Conservation (phyloP, 1,140 invertebrate genomes). For the Bombus turneri region DNA sequence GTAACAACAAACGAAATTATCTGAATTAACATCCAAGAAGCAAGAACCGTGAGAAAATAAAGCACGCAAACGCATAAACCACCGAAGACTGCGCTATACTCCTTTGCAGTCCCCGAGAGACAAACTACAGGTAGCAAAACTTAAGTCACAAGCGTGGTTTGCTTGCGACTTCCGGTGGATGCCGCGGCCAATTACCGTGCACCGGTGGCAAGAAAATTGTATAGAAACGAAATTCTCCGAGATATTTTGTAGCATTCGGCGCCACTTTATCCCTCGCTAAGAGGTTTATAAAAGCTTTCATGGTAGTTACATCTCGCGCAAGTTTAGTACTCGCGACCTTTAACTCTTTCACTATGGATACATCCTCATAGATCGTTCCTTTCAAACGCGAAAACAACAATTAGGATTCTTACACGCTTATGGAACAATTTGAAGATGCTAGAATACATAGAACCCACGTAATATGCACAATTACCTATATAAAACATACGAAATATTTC, state of each 20-base stretch:
- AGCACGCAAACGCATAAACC: neutral
- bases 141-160: neutral
- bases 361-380: too few relatives aligned
- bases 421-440: too few relatives aligned
- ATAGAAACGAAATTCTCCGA: slow-evolving; percentile 15
- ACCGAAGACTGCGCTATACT: neutral
- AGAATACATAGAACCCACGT: too few relatives aligned
- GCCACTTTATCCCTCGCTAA: slow-evolving; percentile 20
- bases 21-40: neutral
- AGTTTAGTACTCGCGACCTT: too few relatives aligned
- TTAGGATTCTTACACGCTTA: too few relatives aligned
- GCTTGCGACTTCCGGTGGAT: neutral
- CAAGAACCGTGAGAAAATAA: neutral
- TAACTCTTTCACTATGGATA: too few relatives aligned
- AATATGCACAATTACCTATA: too few relatives aligned
- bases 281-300: slow-evolving; percentile 33
- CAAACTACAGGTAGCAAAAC: neutral
- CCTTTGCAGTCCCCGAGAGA: neutral
- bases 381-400: too few relatives aligned
- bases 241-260: slow-evolving; percentile 1
- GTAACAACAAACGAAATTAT: neutral
- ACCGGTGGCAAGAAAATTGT: neutral
- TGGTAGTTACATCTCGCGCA: too few relatives aligned
- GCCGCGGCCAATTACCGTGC: too few relatives aligned
- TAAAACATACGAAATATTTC: too few relatives aligned